Evolutionary conservation across 2,888 invertebrate species (phyloP).

Genomic region (Notodonta dromedarius): DNA sequence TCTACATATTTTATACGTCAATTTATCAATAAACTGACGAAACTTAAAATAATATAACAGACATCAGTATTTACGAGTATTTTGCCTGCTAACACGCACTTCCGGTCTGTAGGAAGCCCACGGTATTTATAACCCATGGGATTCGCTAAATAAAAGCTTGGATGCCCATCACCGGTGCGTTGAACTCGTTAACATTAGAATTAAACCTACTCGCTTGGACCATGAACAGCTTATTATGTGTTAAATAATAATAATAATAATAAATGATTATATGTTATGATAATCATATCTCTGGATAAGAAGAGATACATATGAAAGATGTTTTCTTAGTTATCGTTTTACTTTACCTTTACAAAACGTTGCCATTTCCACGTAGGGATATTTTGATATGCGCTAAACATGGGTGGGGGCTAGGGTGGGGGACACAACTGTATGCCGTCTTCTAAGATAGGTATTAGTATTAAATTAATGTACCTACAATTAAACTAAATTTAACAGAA

Average conservation of each 20-base stretch:
- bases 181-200: constrained; percentile 36
- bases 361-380: too few species aligned
- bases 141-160: constrained; percentile 42
- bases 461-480: too few species aligned
- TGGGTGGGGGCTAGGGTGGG: too few species aligned
- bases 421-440: too few species aligned
- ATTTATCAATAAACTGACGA: not conserved
- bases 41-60: not conserved
- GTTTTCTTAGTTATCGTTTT: too few species aligned
- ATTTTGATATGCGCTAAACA: too few species aligned
- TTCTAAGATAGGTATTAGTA: too few species aligned
- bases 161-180: constrained; percentile 34
- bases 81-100: constrained; percentile 17
- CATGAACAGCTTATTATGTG: constrained; percentile 1
- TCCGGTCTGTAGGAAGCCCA: constrained; percentile 22
- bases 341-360: too few species aligned
- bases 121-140: constrained; percentile 36
- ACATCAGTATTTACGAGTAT: constrained; percentile 9
- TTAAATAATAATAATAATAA: constrained; percentile 11
- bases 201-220: constrained; percentile 18
- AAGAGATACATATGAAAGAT: too few species aligned
- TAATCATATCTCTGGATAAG: too few species aligned
- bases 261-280: not conserved
- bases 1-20: too few species aligned
- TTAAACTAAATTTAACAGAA: too few species aligned